Evolutionary conservation across 2,797 vertebrate genomes (phyloP).

Genomic region (Sebastes jordani): DNA sequence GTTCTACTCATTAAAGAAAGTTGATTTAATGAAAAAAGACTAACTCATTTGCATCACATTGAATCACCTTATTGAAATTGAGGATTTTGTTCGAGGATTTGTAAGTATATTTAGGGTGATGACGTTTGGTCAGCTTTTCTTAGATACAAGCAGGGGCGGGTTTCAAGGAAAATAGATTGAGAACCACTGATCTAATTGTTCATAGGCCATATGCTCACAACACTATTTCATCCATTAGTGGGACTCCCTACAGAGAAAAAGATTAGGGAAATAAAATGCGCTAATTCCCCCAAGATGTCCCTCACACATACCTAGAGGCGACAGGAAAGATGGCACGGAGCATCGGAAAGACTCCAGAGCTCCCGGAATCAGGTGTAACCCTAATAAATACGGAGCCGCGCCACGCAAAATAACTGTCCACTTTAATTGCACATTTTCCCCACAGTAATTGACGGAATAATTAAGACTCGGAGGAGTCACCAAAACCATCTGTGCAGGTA

Average conservation of each 20-base stretch:
- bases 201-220: constrained; percentile 52
- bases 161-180: too few relatives aligned
- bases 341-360: constrained; percentile 43
- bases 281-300: constrained; percentile 51
- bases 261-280: constrained; percentile 54
- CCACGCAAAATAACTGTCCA: constrained; percentile 66
- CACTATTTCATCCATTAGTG: constrained; percentile 48
- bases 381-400: constrained; percentile 76
- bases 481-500: constrained; percentile 82
- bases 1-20: too few relatives aligned
- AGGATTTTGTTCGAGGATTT: too few relatives aligned
- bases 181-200: constrained; percentile 23
- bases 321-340: constrained; percentile 42
- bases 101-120: too few relatives aligned
- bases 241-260: constrained; percentile 39
- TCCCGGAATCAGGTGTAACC: constrained; percentile 71
- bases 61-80: too few relatives aligned
- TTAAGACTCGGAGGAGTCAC: constrained; percentile 84
- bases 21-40: too few relatives aligned
- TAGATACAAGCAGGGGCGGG: too few relatives aligned
- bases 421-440: constrained; percentile 82
- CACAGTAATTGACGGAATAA: constrained; percentile 83
- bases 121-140: too few relatives aligned
- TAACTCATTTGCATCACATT: too few relatives aligned
- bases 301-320: constrained; percentile 51